Conservation (phyloP, 1,140 invertebrate species). For the Uloborus diversus region DNA sequence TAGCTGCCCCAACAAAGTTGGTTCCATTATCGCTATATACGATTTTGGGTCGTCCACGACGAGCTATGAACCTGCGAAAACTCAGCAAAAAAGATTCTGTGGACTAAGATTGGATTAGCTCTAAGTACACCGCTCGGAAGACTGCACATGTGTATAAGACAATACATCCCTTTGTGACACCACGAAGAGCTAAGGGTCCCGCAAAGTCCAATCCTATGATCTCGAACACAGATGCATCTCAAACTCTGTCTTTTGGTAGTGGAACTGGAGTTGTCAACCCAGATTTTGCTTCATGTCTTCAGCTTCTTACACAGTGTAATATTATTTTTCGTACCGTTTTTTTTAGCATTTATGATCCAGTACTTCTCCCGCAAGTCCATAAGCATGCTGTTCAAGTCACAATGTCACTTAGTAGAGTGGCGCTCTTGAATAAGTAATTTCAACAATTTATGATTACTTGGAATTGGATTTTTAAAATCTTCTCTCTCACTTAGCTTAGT, state of each 20-base stretch:
- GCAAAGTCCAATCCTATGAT: not conserved
- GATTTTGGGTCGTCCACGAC: constrained; percentile 58
- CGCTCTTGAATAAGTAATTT: too few species aligned
- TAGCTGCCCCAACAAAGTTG: constrained; percentile 54
- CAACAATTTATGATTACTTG: too few species aligned
- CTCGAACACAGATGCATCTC: not conserved
- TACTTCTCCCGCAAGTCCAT: not conserved
- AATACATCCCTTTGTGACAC: constrained; percentile 64
- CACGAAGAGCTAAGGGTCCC: constrained; percentile 59
- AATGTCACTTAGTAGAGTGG: not conserved
- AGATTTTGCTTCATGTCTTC: not conserved
- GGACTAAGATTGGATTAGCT: constrained; percentile 63
- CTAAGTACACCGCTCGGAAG: constrained; percentile 66
- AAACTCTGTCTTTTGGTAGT: not conserved
- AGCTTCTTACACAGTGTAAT: not conserved
- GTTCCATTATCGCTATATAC: constrained; percentile 55
- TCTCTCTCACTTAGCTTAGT: too few species aligned
- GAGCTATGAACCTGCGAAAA: constrained; percentile 64
- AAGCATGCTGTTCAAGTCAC: not conserved
- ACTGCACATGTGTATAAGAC: constrained; percentile 66
- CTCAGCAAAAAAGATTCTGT: constrained; percentile 64
- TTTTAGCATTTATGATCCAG: constrained; percentile 7
- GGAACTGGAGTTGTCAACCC: not conserved
- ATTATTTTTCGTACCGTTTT: not conserved
- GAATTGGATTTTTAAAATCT: too few species aligned